phyloP scores from a whole-genome alignment of 92 coral and sea anemone genomes.

The Actinernus sp. region DNA sequence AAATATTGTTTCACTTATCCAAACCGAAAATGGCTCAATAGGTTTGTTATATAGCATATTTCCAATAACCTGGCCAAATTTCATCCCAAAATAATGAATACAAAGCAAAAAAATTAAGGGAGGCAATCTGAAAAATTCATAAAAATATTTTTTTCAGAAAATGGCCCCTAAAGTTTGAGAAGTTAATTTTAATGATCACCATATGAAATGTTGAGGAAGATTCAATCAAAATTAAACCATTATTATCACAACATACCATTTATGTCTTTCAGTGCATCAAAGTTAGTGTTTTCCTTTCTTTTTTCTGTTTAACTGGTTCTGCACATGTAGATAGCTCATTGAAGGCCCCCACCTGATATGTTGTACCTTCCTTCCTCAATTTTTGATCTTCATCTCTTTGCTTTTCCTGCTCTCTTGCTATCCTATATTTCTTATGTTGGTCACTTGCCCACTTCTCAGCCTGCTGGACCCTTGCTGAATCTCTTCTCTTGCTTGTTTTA shows the following conservation, averaged over 20 bases:
- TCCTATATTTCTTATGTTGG: slow-evolving; percentile 48
- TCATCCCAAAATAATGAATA: too few species aligned
- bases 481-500: slow-evolving; percentile 23
- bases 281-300: slow-evolving; percentile 1
- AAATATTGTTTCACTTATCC: too few species aligned
- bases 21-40: too few species aligned
- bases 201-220: too few species aligned
- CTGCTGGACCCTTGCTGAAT: slow-evolving; percentile 44
- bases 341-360: slow-evolving; percentile 51
- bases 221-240: too few species aligned
- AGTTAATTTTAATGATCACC: too few species aligned
- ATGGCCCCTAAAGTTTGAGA: too few species aligned
- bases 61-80: not conserved
- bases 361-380: slow-evolving; percentile 35
- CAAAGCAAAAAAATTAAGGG: too few species aligned
- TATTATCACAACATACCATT: too few species aligned
- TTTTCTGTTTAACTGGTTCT: slow-evolving; percentile 6
- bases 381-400: slow-evolving; percentile 39
- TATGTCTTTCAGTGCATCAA: too few species aligned
- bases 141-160: too few species aligned
- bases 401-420: slow-evolving; percentile 43
- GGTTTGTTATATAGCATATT: not conserved
- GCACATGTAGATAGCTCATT: too few species aligned
- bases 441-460: slow-evolving; percentile 31
- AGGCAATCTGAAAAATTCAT: slow-evolving; percentile 11